phyloP scores from a whole-genome alignment of 1,140 invertebrate species.

The Acromyrmex echinatior region DNA sequence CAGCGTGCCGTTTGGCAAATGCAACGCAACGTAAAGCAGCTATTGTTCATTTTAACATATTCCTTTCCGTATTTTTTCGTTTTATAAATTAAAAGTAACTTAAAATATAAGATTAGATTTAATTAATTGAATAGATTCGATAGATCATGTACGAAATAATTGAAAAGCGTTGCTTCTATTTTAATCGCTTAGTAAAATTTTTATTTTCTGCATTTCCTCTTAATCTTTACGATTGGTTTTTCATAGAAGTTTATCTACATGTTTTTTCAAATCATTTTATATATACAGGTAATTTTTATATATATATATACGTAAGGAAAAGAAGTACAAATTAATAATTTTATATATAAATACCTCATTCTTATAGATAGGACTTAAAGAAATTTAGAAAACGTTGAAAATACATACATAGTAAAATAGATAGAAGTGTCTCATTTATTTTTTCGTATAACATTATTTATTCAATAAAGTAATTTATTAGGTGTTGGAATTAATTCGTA shows the following conservation, averaged over 20 bases:
- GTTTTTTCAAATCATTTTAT: background rate
- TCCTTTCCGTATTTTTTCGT: background rate
- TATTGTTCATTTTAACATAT: background rate
- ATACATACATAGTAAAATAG: background rate
- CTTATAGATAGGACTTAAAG: background rate
- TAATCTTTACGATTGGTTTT: background rate
- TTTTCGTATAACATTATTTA: slow-evolving; percentile 1
- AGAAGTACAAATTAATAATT: background rate
- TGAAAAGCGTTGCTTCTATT: background rate
- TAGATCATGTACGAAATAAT: background rate
- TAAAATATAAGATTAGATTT: background rate
- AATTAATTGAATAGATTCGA: background rate
- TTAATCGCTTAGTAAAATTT: background rate
- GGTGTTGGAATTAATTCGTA: too few relatives aligned
- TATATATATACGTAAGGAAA: background rate
- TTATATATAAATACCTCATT: background rate
- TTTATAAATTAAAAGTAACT: background rate
- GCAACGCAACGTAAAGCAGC: background rate
- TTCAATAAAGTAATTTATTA: background rate
- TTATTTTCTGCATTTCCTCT: too few relatives aligned
- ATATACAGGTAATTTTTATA: too few relatives aligned
- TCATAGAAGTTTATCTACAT: background rate
- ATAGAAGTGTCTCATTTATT: background rate
- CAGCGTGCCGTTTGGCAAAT: background rate
- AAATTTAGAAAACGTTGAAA: slow-evolving; percentile 16